Percentiles rank a stretch among this genome's conserved stretches.
phyloP scores from a whole-genome alignment of 2,113 vertebrate species.

The Mandrillus leucophaeus region DNA sequence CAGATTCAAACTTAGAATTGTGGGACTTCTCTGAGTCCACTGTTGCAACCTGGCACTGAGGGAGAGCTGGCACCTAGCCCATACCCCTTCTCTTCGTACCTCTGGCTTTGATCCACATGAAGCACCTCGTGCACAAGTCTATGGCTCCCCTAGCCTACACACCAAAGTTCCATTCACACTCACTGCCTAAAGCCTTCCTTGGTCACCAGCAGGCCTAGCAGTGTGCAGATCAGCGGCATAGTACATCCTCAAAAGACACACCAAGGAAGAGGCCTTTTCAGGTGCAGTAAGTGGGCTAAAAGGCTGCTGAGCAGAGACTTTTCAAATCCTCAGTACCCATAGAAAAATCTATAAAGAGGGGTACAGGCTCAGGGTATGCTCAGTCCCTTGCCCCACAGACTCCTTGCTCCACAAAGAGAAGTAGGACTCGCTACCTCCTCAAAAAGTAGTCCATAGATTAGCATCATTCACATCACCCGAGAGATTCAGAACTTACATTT shows the following conservation, averaged over 20 bases:
- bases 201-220: not conserved
- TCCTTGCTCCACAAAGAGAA: not conserved
- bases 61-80: not conserved
- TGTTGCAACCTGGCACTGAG: not conserved
- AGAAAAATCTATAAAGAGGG: not conserved
- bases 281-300: not conserved
- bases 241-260: not conserved
- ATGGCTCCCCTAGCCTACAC: accelerated
- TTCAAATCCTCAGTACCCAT: not conserved
- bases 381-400: not conserved
- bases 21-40: not conserved
- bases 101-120: not conserved
- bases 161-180: not conserved
- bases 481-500: not conserved
- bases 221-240: not conserved
- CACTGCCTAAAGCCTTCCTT: not conserved
- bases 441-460: not conserved
- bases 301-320: not conserved
- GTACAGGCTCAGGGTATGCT: not conserved
- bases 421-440: not conserved
- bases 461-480: not conserved
- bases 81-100: not conserved
- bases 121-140: not conserved
- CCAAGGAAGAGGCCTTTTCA: not conserved
- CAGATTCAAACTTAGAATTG: not conserved